phyloP scores from a whole-genome alignment of 2,797 vertebrate species.

The Harpagifer antarcticus region DNA sequence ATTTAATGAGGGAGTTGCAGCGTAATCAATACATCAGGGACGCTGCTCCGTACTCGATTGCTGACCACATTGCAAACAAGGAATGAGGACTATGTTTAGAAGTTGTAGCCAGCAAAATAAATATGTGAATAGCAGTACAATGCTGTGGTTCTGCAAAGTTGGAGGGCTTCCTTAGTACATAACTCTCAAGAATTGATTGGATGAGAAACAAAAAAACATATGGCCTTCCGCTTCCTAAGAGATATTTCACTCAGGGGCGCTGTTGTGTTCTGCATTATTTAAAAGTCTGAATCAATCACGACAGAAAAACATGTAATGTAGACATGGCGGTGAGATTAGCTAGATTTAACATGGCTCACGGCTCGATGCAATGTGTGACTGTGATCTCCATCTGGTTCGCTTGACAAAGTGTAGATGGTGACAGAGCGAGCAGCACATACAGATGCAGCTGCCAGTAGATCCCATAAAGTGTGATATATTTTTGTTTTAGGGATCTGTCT shows the following conservation, averaged over 20 bases:
- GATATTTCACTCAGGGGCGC: constrained; percentile 10
- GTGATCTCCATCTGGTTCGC: neutral
- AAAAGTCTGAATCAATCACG: constrained; percentile 28
- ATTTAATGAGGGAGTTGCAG: neutral
- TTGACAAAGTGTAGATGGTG: neutral
- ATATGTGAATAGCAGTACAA: too few relatives aligned
- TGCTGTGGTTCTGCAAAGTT: neutral
- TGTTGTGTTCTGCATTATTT: constrained; percentile 37
- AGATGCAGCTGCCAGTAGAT: too few relatives aligned
- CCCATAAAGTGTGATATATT: too few relatives aligned
- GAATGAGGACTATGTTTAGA: neutral
- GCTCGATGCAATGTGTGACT: neutral
- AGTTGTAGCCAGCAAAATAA: neutral
- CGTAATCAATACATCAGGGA: neutral
- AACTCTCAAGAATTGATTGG: constrained; percentile 13
- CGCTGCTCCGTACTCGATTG: neutral
- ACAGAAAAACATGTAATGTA: constrained; percentile 5
- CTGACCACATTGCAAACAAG: neutral
- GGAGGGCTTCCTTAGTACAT: neutral
- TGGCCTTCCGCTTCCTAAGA: constrained; percentile 10
- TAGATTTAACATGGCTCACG: neutral
- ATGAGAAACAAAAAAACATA: constrained; percentile 20
- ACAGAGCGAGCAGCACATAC: too few relatives aligned
- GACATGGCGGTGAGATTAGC: neutral
- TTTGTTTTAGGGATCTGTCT: too few relatives aligned